Conservation (phyloP, 2,113 vertebrate genomes). For the Nerophis ophidion region DNA sequence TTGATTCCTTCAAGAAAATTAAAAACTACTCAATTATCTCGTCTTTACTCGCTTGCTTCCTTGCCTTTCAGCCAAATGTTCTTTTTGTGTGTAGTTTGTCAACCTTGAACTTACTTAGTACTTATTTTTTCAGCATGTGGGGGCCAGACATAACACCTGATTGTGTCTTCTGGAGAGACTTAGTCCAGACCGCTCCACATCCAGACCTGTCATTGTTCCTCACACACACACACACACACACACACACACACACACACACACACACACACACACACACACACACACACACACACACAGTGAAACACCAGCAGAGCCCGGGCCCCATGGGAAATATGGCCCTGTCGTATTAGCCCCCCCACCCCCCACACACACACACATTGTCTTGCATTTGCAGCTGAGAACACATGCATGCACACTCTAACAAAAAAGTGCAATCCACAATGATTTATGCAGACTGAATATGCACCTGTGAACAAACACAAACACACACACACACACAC, state of each 20-base stretch:
- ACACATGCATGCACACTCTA: not conserved
- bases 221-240: slow-evolving; percentile 71
- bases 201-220: slow-evolving; percentile 73
- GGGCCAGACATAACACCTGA: too few species aligned
- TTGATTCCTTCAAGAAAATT: too few species aligned
- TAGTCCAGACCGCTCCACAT: slow-evolving; percentile 61
- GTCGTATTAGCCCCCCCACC: slow-evolving; percentile 65
- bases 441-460: not conserved
- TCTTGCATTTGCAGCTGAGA: too few species aligned
- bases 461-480: slow-evolving; percentile 31
- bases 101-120: too few species aligned
- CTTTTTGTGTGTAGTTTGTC: too few species aligned
- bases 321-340: slow-evolving; percentile 79
- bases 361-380: slow-evolving; percentile 19
- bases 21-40: too few species aligned
- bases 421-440: slow-evolving; percentile 31
- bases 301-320: slow-evolving; percentile 71
- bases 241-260: slow-evolving; percentile 66
- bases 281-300: slow-evolving; percentile 74
- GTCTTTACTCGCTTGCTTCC: too few species aligned
- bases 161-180: slow-evolving; percentile 44
- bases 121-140: too few species aligned
- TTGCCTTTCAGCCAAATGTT: too few species aligned
- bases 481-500: slow-evolving; percentile 36
- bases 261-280: slow-evolving; percentile 78